These are phyloP conservation scores for Delichon dasypus DNA, from an alignment of 2,797 vertebrate genomes.

Conservation along the genomic window DNA sequence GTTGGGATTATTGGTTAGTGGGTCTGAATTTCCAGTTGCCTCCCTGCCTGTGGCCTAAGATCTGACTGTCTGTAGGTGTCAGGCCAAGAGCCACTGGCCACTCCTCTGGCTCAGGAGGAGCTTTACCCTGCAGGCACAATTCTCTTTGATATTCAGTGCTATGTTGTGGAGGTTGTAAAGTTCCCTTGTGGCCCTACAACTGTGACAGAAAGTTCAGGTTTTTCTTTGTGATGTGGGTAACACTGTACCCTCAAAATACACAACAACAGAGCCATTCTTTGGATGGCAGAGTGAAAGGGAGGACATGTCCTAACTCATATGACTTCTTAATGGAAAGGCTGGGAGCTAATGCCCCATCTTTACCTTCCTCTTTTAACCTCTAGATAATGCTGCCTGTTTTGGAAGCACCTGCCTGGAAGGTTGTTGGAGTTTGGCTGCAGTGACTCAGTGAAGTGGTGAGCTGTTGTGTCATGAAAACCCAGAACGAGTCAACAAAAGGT, in stretches of 20 bases:
- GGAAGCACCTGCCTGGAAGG: background rate
- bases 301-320: background rate
- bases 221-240: background rate
- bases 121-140: background rate
- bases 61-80: background rate
- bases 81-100: background rate
- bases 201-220: background rate
- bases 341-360: background rate
- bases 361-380: background rate
- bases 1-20: background rate
- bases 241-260: background rate
- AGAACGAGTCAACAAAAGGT: background rate
- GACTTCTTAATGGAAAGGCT: background rate
- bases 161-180: rapidly evolving
- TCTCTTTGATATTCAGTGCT: background rate
- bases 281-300: background rate
- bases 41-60: background rate
- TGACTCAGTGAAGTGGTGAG: background rate
- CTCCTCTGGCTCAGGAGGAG: background rate
- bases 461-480: background rate
- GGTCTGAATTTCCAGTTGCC: background rate
- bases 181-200: background rate
- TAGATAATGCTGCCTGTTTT: background rate
- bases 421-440: background rate
- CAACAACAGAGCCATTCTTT: background rate